These are phyloP conservation scores for Kryptolebias ocellatus DNA, from an alignment of 2,797 vertebrate genomes.

Conservation along the genomic window DNA sequence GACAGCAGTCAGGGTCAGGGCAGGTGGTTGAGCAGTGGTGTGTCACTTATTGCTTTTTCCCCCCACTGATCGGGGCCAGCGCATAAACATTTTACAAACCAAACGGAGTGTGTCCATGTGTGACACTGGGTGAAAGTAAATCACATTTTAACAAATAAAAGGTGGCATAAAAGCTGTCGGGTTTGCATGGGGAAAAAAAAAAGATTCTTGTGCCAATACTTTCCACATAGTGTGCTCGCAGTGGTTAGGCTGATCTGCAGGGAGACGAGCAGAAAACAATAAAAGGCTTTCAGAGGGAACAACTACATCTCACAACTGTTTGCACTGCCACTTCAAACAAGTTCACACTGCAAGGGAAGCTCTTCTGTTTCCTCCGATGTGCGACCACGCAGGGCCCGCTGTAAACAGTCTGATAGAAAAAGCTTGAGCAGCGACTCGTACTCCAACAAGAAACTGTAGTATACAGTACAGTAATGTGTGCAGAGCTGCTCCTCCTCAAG, in stretches of 20 bases:
- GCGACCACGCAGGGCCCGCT: slow-evolving; percentile 8
- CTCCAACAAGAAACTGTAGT: slow-evolving; percentile 11
- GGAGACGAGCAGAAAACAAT: slow-evolving; percentile 37
- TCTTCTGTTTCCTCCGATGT: slow-evolving; percentile 37
- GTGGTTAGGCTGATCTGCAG: slow-evolving; percentile 29
- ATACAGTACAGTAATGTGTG: slow-evolving; percentile 15
- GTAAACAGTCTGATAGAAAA: slow-evolving; percentile 31
- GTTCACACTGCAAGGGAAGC: slow-evolving; percentile 20
- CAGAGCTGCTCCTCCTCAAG: slow-evolving; percentile 30
- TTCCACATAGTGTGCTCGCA: slow-evolving; percentile 29
- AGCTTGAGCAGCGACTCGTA: slow-evolving; percentile 15
- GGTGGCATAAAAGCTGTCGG: neutral
- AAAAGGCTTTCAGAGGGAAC: slow-evolving; percentile 24
- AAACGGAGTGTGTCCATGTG: slow-evolving; percentile 9
- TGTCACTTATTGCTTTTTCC: slow-evolving; percentile 52
- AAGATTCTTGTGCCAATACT: slow-evolving; percentile 14
- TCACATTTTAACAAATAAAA: neutral
- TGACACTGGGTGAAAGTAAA: slow-evolving; percentile 1
- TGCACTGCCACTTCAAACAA: slow-evolving; percentile 24
- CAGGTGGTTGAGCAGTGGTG: slow-evolving; percentile 45
- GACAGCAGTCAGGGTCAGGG: slow-evolving; percentile 39
- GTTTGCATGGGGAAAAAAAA: neutral
- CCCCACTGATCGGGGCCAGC: slow-evolving; percentile 49
- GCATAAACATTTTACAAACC: slow-evolving; percentile 36
- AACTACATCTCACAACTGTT: slow-evolving; percentile 39